Percentiles rank a stretch among this genome's conserved stretches.
Evolutionary conservation across 2,113 vertebrate genomes (phyloP).

Genomic region (Pseudopodoces humilis): DNA sequence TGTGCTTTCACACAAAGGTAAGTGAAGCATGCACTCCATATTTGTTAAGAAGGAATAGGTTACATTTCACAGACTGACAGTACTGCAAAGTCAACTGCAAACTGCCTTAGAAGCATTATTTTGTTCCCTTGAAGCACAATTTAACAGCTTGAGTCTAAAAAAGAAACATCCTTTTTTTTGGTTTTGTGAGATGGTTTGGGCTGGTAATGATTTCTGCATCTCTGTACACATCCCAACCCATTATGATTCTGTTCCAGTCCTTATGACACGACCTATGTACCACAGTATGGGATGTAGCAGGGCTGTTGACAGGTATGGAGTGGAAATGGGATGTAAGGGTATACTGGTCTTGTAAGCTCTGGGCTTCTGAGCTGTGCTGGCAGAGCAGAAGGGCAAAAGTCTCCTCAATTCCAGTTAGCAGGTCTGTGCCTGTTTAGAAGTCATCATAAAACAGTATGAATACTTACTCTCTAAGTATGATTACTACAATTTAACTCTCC

Average conservation of each 20-base stretch:
- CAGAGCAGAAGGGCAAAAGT: background rate
- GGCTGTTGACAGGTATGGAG: background rate
- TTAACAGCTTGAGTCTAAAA: background rate
- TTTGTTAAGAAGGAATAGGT: background rate
- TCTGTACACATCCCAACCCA: background rate
- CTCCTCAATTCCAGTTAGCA: background rate
- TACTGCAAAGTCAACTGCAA: background rate
- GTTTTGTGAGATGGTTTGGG: background rate
- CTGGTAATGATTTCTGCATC: background rate
- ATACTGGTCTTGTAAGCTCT: background rate
- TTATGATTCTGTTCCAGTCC: background rate
- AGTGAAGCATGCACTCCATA: background rate
- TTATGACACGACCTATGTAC: background rate
- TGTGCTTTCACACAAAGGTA: background rate
- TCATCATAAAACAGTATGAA: background rate
- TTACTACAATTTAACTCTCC: background rate
- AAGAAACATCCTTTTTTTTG: background rate
- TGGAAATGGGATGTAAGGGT: background rate
- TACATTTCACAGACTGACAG: background rate
- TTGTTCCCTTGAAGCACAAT: background rate
- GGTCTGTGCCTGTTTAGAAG: background rate
- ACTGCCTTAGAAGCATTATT: background rate
- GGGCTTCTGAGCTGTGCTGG: background rate
- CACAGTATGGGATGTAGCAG: background rate
- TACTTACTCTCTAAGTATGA: background rate